Base-by-base conservation (phyloP, 2,113 vertebrate genomes). In the Dicaeum eximium region DNA sequence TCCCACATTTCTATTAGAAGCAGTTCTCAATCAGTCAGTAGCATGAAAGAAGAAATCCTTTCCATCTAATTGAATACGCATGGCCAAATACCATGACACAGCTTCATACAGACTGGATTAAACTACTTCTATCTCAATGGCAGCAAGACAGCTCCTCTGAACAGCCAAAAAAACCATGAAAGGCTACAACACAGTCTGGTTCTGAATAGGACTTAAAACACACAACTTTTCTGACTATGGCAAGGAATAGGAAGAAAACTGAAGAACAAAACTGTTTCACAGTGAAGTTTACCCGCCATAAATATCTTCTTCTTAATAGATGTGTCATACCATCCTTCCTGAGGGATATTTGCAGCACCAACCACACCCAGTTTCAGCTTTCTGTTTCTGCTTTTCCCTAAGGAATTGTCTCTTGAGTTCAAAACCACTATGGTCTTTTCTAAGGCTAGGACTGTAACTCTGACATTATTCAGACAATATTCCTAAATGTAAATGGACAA, bases 201-300 rank as follows among this genome's bases (percentile, higher is more conserved):
- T 83, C 27, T 23, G 7, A 67, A 27, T 23, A 48, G 17, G 3
- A 40, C 19, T 45, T 66, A 30, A 18, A 57, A 44, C 22, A 35
- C 17, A 28, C 7, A 86, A 18, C 2, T 80, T 62, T 79, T 61
- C 17, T 50, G 17, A 8, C 13, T 20, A 3, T 31, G 4, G 14
- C 37, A 83, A 48, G 6, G 16, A 67, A 31, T 5, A 54, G 5
- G 35, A 69, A 37, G 15, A 28, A 28, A 58, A 57, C 0, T n/a
- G 7, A 44, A 74, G 33, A 87, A 54, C 4, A 48, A 66, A 54
- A 45, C 15, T 35, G 9, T n/a, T 86, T 35, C 9, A 35, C 22
- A 48, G 27, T 38, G 9, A 67, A 66, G 14, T 13, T 35, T 44
- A 56, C 8, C 7, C 0, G 0, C 30, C 57, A 33, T 33, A 61